These are phyloP conservation scores for Meda fulgida DNA, from an alignment of 2,797 vertebrate genomes.

Conservation along the genomic window DNA sequence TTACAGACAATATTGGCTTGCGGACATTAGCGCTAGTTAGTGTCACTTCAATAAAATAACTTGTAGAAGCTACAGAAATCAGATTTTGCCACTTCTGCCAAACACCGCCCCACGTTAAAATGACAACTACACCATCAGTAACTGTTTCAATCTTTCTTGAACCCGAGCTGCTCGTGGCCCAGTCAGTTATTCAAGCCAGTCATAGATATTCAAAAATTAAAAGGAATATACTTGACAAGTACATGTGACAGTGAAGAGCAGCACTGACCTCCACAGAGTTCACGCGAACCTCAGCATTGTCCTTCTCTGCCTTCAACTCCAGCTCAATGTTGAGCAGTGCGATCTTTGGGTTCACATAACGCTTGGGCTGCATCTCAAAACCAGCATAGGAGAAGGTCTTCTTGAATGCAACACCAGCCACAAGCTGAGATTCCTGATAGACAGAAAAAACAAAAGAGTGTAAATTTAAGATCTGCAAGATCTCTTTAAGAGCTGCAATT, in stretches of 20 bases:
- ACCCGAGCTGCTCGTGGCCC: neutral
- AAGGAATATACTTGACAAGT: neutral
- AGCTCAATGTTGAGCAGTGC: slow-evolving; percentile 95
- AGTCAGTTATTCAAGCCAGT: too few relatives aligned
- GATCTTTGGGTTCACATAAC: slow-evolving; percentile 87
- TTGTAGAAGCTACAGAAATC: neutral
- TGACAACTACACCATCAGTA: neutral
- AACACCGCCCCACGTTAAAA: neutral
- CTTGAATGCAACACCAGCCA: slow-evolving; percentile 96
- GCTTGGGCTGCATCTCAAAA: slow-evolving; percentile 98
- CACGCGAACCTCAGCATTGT: slow-evolving; percentile 94
- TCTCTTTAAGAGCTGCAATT: neutral
- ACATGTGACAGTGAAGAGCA: neutral
- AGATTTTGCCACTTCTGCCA: neutral
- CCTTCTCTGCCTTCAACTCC: slow-evolving; percentile 97
- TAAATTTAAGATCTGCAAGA: too few relatives aligned
- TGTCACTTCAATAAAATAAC: neutral
- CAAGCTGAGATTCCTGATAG: slow-evolving; percentile 88
- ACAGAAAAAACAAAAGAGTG: neutral
- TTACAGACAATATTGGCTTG: neutral
- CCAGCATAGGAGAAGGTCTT: slow-evolving; percentile 98
- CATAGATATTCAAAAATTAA: neutral
- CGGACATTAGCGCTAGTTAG: neutral
- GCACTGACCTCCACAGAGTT: slow-evolving; percentile 85
- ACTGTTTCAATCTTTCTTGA: neutral